A percentile compares a stretch with the other conserved stretches of the same genome.
phyloP scores from a whole-genome alignment of 53 echinoderm and acorn worm genomes.

The Holothuria scabra region DNA sequence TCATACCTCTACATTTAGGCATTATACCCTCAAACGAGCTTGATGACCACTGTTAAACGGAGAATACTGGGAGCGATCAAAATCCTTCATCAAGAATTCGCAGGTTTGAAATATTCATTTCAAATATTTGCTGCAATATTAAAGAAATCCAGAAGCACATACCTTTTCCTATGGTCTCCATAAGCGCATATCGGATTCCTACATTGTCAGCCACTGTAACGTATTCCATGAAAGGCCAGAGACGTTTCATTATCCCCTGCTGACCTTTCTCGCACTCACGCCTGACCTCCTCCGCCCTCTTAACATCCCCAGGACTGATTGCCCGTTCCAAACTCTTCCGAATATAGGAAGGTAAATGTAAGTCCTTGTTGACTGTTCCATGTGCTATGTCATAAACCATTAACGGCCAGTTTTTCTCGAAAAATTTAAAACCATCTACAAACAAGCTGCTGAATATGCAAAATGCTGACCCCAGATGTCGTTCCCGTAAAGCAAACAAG shows the following conservation, averaged over 20 bases:
- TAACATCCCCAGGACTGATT: conserved; percentile 46
- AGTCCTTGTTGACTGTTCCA: conserved; percentile 48
- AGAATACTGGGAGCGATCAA: no score
- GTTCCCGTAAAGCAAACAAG: conserved; percentile 72
- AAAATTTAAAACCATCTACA: conserved; percentile 50
- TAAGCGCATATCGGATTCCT: conserved; percentile 38
- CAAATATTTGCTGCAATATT: no score
- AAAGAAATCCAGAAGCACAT: no score
- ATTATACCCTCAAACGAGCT: no score
- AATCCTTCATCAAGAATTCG: no score
- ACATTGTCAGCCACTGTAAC: conserved; percentile 36
- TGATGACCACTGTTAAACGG: no score
- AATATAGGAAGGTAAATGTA: conserved; percentile 20
- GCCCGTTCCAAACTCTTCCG: conserved; percentile 15
- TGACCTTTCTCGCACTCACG: conserved; percentile 73
- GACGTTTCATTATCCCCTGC: conserved; percentile 59
- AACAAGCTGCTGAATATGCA: conserved; percentile 47
- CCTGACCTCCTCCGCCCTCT: conserved; percentile 53
- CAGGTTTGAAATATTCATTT: no score
- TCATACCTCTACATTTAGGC: no score
- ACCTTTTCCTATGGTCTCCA: conserved; percentile 52
- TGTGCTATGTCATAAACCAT: conserved; percentile 63
- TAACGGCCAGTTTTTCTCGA: conserved; percentile 65
- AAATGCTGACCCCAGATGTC: conserved; percentile 41
- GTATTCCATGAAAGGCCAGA: conserved; percentile 70